Evolutionary conservation across 2,888 invertebrate genomes (phyloP).

Genomic region (Cryptocephalus moraei): DNA sequence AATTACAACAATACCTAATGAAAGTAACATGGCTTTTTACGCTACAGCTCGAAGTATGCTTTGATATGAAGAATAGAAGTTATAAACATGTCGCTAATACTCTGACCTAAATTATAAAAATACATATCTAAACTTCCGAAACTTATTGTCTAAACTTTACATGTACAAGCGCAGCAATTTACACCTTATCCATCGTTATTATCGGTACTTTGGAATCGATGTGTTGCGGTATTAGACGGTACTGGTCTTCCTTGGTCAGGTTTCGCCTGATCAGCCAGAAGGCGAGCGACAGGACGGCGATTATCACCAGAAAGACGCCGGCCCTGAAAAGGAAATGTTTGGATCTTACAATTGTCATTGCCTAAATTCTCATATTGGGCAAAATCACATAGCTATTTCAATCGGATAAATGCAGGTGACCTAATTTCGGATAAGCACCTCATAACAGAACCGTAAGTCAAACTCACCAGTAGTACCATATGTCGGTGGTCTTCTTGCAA

Average conservation of each 20-base stretch:
- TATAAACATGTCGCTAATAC: too few species aligned
- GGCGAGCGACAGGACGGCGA: constrained; percentile 18
- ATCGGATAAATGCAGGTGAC: too few species aligned
- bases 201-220: too few species aligned
- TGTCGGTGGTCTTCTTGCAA: constrained; percentile 26
- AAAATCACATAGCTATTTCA: too few species aligned
- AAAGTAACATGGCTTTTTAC: too few species aligned
- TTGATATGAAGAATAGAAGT: too few species aligned
- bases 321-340: constrained; percentile 18
- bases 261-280: constrained; percentile 17
- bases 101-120: background rate
- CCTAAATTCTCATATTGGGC: too few species aligned
- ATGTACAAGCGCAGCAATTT: constrained; percentile 7
- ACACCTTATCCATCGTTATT: constrained; percentile 2
- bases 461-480: constrained; percentile 32
- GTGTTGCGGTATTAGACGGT: background rate
- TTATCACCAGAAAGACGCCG: constrained; percentile 24
- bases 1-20: too few species aligned
- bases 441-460: too few species aligned
- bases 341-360: too few species aligned
- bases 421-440: too few species aligned
- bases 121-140: background rate
- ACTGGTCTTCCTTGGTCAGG: constrained; percentile 3
- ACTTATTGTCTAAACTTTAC: background rate
- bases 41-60: too few species aligned